Evolutionary conservation across 2,113 vertebrate species (phyloP).

Genomic region (Hymenochirus boettgeri): DNA sequence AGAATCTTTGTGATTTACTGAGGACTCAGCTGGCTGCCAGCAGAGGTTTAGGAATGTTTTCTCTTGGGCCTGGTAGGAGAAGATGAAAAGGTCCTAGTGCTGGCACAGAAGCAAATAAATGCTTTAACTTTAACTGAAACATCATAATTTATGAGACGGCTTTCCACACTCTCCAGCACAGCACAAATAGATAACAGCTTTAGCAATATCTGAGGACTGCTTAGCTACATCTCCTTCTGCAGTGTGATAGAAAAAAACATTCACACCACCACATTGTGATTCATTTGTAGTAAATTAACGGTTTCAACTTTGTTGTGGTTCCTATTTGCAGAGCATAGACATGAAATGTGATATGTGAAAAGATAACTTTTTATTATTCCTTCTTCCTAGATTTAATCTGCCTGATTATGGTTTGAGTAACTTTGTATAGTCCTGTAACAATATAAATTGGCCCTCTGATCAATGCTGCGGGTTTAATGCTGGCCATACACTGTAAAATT

Average conservation of each 20-base stretch:
- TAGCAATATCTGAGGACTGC: constrained; percentile 27
- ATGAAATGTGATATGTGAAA: not conserved
- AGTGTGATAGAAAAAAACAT: constrained; percentile 14
- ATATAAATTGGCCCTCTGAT: not conserved
- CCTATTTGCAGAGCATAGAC: constrained; percentile 4
- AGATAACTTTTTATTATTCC: not conserved
- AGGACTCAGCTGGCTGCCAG: constrained; percentile 69
- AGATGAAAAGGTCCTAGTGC: constrained; percentile 70
- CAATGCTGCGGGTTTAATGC: no score
- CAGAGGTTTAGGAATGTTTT: constrained; percentile 61
- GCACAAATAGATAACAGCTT: constrained; percentile 39
- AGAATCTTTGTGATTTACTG: constrained; percentile 65
- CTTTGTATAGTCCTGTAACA: not conserved
- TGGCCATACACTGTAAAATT: no score
- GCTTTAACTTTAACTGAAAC: constrained; percentile 69
- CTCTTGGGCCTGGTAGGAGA: constrained; percentile 61
- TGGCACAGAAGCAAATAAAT: constrained; percentile 71
- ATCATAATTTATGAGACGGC: constrained; percentile 63
- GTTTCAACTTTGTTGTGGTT: constrained; percentile 1
- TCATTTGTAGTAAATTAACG: constrained; percentile 8
- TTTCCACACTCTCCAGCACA: constrained; percentile 39
- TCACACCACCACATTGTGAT: constrained; percentile 9
- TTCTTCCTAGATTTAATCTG: constrained; percentile 3
- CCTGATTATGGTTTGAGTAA: not conserved
- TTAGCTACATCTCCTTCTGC: constrained; percentile 29